Base-by-base conservation (phyloP, 2,888 invertebrate genomes). In the Anthrax anthrax region DNA sequence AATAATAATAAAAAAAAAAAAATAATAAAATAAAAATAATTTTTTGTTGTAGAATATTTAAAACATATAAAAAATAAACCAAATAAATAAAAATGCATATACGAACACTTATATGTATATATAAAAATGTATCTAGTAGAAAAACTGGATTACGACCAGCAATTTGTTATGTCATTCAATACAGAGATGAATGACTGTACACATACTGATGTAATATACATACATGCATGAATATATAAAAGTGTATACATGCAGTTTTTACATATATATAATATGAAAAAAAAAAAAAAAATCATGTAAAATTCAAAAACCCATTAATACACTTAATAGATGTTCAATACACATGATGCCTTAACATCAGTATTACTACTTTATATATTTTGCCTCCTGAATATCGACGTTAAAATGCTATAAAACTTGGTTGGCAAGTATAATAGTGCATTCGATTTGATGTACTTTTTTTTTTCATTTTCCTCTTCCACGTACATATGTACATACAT, bases 251-350 rank as follows among this genome's bases (percentile, higher is more conserved):
- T 29, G 12, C 29, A 32, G 23, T 27, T 27, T 27, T 32, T 12
- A 32, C 12, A 29, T 32, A 12, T 32, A 32, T 32, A 47, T 23
- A 23, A 4, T 45, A 47, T 47, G 47, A 47, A 37, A 47, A 43
- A 37, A n/a, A n/a, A 45, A 18, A 47, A 50, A 46, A 50, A 49
- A 50, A 51, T 51, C 51, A 50, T 51, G 50, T 51, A 49, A 52
- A 54, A 51, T 52, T 48, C 50, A 44, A 52, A 52, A 50, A 43
- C 42, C 51, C 52, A 54, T 54, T 54, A 54, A 54, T 52, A 52
- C 51, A 48, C 46, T 50, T 51, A 48, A 51, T 51, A 50, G 52
- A 52, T 29, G 37, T 18, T 42, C 42, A 32, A 37, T 39, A 41
- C 46, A 46, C 17, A 46, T 46, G 46, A 46, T 46, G 46, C 46